Evolutionary conservation across 1,140 invertebrate genomes (phyloP).

Genomic region (Drosophila mauritiana): DNA sequence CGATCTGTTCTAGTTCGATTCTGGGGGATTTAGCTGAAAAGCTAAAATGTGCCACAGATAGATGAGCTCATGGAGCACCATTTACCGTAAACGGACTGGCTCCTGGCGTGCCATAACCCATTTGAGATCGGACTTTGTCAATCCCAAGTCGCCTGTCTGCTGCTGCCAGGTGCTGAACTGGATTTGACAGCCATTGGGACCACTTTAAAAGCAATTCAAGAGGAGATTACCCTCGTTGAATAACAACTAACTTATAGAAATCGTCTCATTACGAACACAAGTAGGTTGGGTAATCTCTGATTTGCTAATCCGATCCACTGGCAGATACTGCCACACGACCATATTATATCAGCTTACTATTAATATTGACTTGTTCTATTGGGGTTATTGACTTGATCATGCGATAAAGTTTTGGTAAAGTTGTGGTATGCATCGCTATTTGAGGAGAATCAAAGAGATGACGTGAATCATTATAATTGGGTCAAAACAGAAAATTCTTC

Average conservation of each 20-base stretch:
- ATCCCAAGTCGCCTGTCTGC: constrained; percentile 5
- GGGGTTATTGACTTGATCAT: background rate
- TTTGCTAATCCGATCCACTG: constrained; percentile 24
- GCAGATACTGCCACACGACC: constrained; percentile 9
- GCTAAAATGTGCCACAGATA: constrained; percentile 39
- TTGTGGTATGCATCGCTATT: too few relatives aligned
- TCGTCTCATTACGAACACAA: constrained; percentile 14
- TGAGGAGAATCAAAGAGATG: background rate
- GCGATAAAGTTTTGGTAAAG: background rate
- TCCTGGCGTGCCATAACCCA: constrained; percentile 43
- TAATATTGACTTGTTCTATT: constrained; percentile 1
- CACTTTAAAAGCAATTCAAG: constrained; percentile 14
- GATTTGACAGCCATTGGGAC: constrained; percentile 20
- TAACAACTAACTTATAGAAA: constrained; percentile 20
- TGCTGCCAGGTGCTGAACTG: constrained; percentile 7
- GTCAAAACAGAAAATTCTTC: too few relatives aligned
- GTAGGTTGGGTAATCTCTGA: constrained; percentile 27
- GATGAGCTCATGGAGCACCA: constrained; percentile 27
- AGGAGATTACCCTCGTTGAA: constrained; percentile 20
- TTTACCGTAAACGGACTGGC: constrained; percentile 50
- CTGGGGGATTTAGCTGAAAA: constrained; percentile 29
- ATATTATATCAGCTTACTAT: background rate
- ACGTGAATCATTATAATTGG: too few relatives aligned
- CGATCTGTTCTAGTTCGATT: constrained; percentile 38
- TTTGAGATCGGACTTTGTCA: constrained; percentile 27